Evolutionary conservation across 2,797 vertebrate genomes (phyloP), one percentile per base, ranked within the genome.

Genomic region (Mareca penelope): DNA sequence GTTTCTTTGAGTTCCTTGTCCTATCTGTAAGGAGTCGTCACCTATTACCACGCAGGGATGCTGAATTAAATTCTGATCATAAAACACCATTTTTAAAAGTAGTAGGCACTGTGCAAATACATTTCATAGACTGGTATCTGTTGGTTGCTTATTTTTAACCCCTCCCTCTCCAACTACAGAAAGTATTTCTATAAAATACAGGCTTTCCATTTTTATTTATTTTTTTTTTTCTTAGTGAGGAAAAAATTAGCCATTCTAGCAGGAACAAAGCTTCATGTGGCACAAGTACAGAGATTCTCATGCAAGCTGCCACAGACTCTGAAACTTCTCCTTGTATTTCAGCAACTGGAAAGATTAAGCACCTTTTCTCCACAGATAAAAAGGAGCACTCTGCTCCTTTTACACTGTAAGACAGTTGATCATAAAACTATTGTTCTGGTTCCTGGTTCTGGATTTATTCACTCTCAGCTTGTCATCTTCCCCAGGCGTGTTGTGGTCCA

Each of bases 371-470:
- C 33, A 50, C 63, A 73, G 77, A 91, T 88, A 92, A 92, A 88
- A 0, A 88, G 82, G 73, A 75, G 69, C 48, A 71, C 56, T 91
- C 24, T 64, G 31, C 77, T 88, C 56, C 80, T 91, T 91, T 96
- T 92, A 90, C 42, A 82, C 71, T 84, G 68, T 63, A 60, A 91
- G 63, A 87, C 80, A 94, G 77, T 80, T 88, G 85, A 86, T 94
- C 88, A 90, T 91, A 91, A 91, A 95, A 77, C 80, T 71, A 88
- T 28, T 95, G 94, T 91, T 95, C 92, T 95, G 89, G 35, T 93
- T 86, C 80, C 82, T 80, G 60, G 15, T 91, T 90, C 82, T 88
- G 94, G 85, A 93, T 96, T 94, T 93, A 89, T 95, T 96, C 85
- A 93, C 89, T 92, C 70, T 60, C 67, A 64, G 48, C 88, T 81